These are phyloP conservation scores for Anadara kagoshimensis DNA, from an alignment of 1,140 invertebrate genomes.

Conservation along the genomic window DNA sequence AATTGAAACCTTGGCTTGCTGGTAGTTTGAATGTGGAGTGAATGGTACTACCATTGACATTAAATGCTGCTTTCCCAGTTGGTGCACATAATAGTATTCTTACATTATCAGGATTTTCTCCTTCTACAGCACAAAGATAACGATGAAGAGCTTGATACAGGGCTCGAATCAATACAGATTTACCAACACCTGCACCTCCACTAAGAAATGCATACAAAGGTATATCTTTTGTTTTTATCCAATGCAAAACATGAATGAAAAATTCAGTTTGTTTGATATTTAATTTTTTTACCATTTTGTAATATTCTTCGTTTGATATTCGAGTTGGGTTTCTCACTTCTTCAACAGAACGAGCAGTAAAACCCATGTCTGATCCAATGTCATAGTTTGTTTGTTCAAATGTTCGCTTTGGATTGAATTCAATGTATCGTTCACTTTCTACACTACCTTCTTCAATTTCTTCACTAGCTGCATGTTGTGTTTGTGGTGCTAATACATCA, in stretches of 20 bases:
- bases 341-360: not conserved
- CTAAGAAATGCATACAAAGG: constrained; percentile 31
- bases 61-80: constrained; percentile 47
- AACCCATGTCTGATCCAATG: not conserved
- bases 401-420: constrained; percentile 4
- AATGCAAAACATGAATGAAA: constrained; percentile 29
- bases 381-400: not conserved
- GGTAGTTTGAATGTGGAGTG: constrained; percentile 28
- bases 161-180: constrained; percentile 31
- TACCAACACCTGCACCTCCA: constrained; percentile 33
- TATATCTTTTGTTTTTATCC: constrained; percentile 26
- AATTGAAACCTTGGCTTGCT: constrained; percentile 11
- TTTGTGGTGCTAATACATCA: constrained; percentile 23
- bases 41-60: constrained; percentile 30
- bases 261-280: constrained; percentile 28
- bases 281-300: constrained; percentile 10
- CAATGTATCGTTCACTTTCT: not conserved
- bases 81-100: constrained; percentile 35
- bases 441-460: not conserved
- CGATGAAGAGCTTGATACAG: constrained; percentile 12
- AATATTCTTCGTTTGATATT: constrained; percentile 12
- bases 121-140: not conserved
- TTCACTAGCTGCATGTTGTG: constrained; percentile 15
- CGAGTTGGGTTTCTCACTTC: not conserved
- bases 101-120: constrained; percentile 26